phyloP scores from a whole-genome alignment of 37 sponge, comb jelly and placozoan species.

The Spongilla lacustris region DNA sequence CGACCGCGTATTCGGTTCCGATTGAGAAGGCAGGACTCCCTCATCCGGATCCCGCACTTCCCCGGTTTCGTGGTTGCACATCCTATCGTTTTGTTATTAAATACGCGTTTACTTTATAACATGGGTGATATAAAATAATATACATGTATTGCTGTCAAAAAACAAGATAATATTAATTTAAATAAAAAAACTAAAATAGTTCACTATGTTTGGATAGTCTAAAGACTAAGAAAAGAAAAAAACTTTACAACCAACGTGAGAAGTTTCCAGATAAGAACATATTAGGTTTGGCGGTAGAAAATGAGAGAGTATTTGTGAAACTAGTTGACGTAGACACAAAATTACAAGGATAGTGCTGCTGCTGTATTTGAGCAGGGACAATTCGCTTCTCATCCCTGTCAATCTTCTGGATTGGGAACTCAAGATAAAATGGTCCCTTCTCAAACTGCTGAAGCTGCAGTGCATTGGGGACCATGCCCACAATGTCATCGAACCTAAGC shows the following conservation, averaged over 20 bases:
- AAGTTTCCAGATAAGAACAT: constrained; percentile 11
- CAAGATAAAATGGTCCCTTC: constrained; percentile 52
- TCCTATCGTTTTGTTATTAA: too few relatives aligned
- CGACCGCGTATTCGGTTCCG: not conserved
- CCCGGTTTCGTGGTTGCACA: too few relatives aligned
- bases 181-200: not conserved
- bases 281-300: not conserved
- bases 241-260: not conserved
- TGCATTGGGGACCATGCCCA: constrained; percentile 47
- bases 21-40: not conserved
- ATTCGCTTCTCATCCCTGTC: constrained; percentile 5
- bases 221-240: not conserved
- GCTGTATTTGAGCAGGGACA: not conserved
- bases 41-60: not conserved
- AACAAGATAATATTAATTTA: not conserved
- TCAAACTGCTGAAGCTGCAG: constrained; percentile 42
- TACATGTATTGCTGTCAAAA: not conserved
- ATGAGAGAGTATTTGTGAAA: not conserved
- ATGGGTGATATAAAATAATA: not conserved
- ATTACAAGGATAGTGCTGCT: not conserved
- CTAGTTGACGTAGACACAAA: not conserved
- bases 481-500: not conserved
- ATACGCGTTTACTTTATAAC: not conserved
- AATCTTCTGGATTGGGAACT: constrained; percentile 67
- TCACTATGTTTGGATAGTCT: not conserved